Percentiles rank a stretch among this genome's conserved stretches.
These are phyloP conservation scores for Eupithecia tripunctaria DNA, from an alignment of 2,888 invertebrate species.

Conservation along the genomic window DNA sequence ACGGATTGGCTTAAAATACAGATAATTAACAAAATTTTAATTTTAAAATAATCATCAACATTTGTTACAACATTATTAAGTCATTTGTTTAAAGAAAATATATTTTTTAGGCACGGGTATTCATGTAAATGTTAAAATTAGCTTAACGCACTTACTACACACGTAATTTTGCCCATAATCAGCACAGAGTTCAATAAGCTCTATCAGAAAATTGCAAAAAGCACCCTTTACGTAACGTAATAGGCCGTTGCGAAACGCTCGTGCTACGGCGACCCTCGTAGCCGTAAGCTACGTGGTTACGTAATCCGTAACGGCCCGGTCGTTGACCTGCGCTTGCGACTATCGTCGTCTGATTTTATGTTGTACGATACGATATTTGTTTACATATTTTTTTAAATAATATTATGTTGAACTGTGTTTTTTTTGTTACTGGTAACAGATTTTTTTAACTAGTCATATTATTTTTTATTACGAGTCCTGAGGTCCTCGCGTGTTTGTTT, in stretches of 20 bases:
- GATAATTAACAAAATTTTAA: no score
- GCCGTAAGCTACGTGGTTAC: slow-evolving; percentile 81
- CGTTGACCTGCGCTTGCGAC: slow-evolving; percentile 79
- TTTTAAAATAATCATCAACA: no score
- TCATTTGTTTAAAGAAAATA: background rate
- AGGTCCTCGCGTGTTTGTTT: background rate
- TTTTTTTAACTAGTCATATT: no score
- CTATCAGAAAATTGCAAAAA: slow-evolving; percentile 5
- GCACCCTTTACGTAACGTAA: slow-evolving; percentile 37
- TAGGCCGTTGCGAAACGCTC: slow-evolving; percentile 45
- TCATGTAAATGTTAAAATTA: background rate
- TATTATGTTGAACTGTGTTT: background rate
- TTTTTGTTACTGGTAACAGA: background rate
- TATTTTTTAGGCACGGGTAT: background rate
- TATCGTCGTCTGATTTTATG: slow-evolving; percentile 42
- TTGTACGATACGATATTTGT: slow-evolving; percentile 7
- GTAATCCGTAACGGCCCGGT: slow-evolving; percentile 81
- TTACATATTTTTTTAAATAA: background rate
- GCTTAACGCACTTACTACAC: background rate
- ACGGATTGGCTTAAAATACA: no score
- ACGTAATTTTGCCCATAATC: background rate
- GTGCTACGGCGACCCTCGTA: slow-evolving; percentile 56
- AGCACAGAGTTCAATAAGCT: slow-evolving; percentile 7
- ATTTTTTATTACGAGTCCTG: background rate
- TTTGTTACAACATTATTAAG: no score